A percentile compares a stretch with the other conserved stretches of the same genome.
These are phyloP conservation scores for Itoplectis maculator DNA, from an alignment of 2,888 invertebrate species.

Conservation along the genomic window DNA sequence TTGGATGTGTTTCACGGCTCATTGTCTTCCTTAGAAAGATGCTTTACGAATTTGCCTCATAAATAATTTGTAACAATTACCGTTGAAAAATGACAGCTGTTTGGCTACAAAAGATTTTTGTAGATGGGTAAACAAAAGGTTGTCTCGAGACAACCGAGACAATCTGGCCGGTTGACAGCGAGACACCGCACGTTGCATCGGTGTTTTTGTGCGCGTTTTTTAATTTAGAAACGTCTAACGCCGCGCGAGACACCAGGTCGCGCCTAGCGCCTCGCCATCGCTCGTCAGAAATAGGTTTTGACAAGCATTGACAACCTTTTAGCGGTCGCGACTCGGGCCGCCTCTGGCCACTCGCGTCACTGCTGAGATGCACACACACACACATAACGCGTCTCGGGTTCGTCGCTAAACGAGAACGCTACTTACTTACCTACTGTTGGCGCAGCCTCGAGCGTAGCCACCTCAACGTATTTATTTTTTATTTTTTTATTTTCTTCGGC, in stretches of 20 bases:
- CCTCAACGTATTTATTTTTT: neutral
- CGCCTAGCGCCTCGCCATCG: slow-evolving; percentile 16
- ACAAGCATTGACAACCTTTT: slow-evolving; percentile 77
- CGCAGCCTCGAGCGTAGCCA: slow-evolving; percentile 6
- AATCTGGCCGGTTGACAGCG: slow-evolving; percentile 4
- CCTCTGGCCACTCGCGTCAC: slow-evolving; percentile 51
- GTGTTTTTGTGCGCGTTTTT: neutral
- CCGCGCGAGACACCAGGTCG: slow-evolving; percentile 32
- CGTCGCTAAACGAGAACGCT: slow-evolving; percentile 4
- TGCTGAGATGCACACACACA: neutral
- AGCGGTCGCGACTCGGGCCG: slow-evolving; percentile 40
- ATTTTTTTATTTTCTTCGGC: neutral
- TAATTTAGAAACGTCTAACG: slow-evolving; percentile 42
- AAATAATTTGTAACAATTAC: no score
- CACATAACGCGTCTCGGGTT: slow-evolving; percentile 12
- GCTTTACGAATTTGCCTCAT: no score
- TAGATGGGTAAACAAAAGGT: no score
- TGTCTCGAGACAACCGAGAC: slow-evolving; percentile 3
- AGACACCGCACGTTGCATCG: slow-evolving; percentile 1
- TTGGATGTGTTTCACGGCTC: no score
- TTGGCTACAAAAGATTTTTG: no score
- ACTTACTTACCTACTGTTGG: neutral
- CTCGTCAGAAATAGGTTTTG: slow-evolving; percentile 71
- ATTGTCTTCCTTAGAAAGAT: no score
- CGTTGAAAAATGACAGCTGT: no score